Percentiles rank a stretch among this genome's conserved stretches.
Conservation (phyloP, 2,888 invertebrate genomes). For the Philereme transversata region DNA sequence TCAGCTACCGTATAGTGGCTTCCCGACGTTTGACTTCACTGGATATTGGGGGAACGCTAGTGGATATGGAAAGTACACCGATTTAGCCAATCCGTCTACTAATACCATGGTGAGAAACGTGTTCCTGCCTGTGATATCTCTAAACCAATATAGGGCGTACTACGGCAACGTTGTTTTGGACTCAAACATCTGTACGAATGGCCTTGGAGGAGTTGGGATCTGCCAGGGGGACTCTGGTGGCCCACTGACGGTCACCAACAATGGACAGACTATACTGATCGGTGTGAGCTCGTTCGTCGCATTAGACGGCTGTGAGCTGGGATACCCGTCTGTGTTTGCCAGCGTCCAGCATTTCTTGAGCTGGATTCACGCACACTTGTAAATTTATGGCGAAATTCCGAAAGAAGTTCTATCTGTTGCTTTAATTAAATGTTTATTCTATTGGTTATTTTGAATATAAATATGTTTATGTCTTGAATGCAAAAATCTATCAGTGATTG, state of each 20-base stretch:
- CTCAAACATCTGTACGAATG: slow-evolving; percentile 67
- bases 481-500: too few species aligned
- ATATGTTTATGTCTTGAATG: too few species aligned
- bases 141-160: slow-evolving; percentile 52
- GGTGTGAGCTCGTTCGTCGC: slow-evolving; percentile 74
- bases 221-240: slow-evolving; percentile 73
- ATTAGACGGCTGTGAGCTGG: slow-evolving; percentile 61
- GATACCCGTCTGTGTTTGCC: slow-evolving; percentile 66
- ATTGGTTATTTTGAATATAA: too few species aligned
- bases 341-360: slow-evolving; percentile 57
- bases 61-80: slow-evolving; percentile 68
- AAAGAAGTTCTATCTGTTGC: too few species aligned
- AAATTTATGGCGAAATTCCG: slow-evolving; percentile 10
- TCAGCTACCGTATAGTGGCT: slow-evolving; percentile 49
- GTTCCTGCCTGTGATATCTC: slow-evolving; percentile 55
- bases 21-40: slow-evolving; percentile 49
- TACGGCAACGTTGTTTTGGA: slow-evolving; percentile 52
- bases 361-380: slow-evolving; percentile 59
- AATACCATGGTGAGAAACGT: slow-evolving; percentile 63
- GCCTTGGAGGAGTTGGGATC: slow-evolving; percentile 65
- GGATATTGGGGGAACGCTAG: slow-evolving; percentile 55
- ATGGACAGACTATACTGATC: slow-evolving; percentile 55
- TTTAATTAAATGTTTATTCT: too few species aligned
- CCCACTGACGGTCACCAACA: slow-evolving; percentile 54
- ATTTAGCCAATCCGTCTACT: slow-evolving; percentile 52